Evolutionary conservation across 2,888 invertebrate species (phyloP).

Genomic region (Panzeria rudis): DNA sequence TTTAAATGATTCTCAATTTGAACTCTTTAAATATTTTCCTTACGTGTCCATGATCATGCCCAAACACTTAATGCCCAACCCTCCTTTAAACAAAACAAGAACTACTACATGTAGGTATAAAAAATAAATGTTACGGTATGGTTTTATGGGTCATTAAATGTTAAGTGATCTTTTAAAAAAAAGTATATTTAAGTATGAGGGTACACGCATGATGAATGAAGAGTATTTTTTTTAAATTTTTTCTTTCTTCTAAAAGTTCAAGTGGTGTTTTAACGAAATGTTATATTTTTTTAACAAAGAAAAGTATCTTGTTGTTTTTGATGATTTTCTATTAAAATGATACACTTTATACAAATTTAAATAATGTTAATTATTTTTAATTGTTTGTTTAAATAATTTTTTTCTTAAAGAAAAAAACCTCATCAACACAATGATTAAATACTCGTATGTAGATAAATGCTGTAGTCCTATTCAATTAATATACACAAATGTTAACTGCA

Average conservation of each 20-base stretch:
- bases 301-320: constrained; percentile 38
- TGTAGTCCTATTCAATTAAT: constrained; percentile 22
- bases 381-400: too few relatives aligned
- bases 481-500: constrained; percentile 17
- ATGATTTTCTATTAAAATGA: constrained; percentile 73
- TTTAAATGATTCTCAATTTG: too few relatives aligned
- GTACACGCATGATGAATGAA: constrained; percentile 21
- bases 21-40: too few relatives aligned
- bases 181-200: background rate
- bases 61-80: background rate
- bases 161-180: constrained; percentile 42
- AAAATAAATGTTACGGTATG: constrained; percentile 12
- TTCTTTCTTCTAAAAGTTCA: constrained; percentile 26
- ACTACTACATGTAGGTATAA: background rate
- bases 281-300: background rate
- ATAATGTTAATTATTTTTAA: background rate
- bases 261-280: background rate
- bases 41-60: background rate
- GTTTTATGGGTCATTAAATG: constrained; percentile 65
- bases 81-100: constrained; percentile 2
- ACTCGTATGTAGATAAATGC: constrained; percentile 6
- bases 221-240: constrained; percentile 4
- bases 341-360: constrained; percentile 73
- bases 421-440: background rate
- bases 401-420: too few relatives aligned